A percentile compares a stretch with the other conserved stretches of the same genome.
Evolutionary conservation across 2,797 vertebrate genomes (phyloP).

Genomic region (Trichosurus vulpecula): DNA sequence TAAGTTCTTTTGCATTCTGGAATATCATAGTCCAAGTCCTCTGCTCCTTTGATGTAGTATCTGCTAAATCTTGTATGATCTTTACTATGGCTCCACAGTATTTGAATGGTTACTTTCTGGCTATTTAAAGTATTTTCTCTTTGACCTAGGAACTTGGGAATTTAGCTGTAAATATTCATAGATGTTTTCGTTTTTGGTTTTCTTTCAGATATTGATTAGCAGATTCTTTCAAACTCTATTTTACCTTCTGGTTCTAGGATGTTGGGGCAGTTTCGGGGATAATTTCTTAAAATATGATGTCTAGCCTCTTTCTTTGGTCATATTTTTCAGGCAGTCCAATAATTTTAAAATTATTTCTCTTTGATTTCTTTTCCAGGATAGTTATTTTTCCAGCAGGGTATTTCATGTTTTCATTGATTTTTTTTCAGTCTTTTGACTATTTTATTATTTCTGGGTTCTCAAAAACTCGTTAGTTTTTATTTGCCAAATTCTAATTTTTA

Average conservation of each 20-base stretch:
- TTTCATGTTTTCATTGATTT: too few relatives aligned
- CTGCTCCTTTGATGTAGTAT: not conserved
- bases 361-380: too few relatives aligned
- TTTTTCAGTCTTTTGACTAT: too few relatives aligned
- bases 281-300: not conserved
- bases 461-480: too few relatives aligned
- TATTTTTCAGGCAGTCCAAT: too few relatives aligned
- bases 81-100: not conserved
- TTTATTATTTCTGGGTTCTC: too few relatives aligned
- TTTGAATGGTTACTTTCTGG: not conserved
- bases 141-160: not conserved
- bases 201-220: not conserved
- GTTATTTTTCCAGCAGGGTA: too few relatives aligned
- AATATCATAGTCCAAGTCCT: not conserved
- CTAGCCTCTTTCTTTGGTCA: too few relatives aligned
- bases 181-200: not conserved
- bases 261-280: not conserved
- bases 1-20: not conserved
- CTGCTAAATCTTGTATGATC: not conserved
- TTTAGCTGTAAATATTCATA: not conserved
- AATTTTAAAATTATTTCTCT: too few relatives aligned
- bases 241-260: not conserved
- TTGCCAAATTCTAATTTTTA: too few relatives aligned
- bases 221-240: not conserved
- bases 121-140: not conserved